Evolutionary conservation across 2,888 invertebrate genomes (phyloP), one percentile per base, ranked within the genome.

Genomic region (Dicycla oo): DNA sequence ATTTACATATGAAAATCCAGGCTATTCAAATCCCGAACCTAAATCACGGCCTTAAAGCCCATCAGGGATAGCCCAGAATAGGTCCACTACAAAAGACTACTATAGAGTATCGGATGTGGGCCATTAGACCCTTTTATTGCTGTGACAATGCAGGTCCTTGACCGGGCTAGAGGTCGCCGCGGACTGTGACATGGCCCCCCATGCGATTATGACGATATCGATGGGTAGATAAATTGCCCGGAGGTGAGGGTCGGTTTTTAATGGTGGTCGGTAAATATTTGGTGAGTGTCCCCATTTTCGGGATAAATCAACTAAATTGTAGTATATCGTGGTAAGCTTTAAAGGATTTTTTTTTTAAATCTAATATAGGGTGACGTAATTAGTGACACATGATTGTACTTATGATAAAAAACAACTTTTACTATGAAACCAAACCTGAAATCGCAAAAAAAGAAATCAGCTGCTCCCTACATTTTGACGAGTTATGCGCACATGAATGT

Each of bases 111-210:
- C 86, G 86, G 86, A 86, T 75, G 75, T 73, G 71, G 56, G 58
- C 80, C 82, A 84, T 86, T 86, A 86, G 69, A 75, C 66, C 73
- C 79, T 81, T 84, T 84, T 80, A 84, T 80, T 58, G 75, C 58
- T 43, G 57, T 70, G 60, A 84, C 79, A 86, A 81, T 73, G 67
- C 68, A 68, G 68, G 80, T 73, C 70, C 73, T 75, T 69, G 80
- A 81, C 82, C 80, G 69, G 26, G 45, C 57, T 38, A 45, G 58
- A 67, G 84, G 84, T 86, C 72, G 65, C 45, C 26, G 57, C 53
- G 67, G 45, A 38, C n/a, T 26, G 56, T 47, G 38, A 26, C 65
- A 60, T n/a, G 30, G 13, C n/a, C n/a, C n/a, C n/a, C n/a, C 63
- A 18, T 2, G 61, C 23, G 65, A 45, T 70, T 64, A 61, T 61